These are phyloP conservation scores for Drosophila ochracea DNA, from an alignment of 2,888 invertebrate species.

Conservation along the genomic window DNA sequence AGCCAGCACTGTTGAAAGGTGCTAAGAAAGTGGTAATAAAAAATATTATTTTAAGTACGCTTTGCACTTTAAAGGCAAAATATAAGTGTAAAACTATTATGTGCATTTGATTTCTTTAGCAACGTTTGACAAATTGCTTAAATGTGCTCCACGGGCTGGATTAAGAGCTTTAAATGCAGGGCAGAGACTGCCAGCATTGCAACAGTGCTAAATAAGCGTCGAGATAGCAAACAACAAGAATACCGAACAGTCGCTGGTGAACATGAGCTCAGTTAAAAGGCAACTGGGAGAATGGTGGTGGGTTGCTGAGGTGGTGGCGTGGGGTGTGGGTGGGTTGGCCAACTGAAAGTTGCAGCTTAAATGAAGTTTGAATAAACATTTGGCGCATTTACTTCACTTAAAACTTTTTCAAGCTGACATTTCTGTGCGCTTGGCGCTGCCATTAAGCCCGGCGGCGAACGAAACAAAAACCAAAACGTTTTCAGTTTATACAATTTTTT, in stretches of 20 bases:
- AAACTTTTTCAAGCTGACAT: slow-evolving; percentile 73
- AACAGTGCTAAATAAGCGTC: slow-evolving; percentile 49
- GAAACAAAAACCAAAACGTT: slow-evolving; percentile 58
- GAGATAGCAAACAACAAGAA: slow-evolving; percentile 16
- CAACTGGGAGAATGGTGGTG: slow-evolving; percentile 33
- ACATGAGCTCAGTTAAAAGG: slow-evolving; percentile 75
- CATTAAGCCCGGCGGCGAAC: slow-evolving; percentile 60
- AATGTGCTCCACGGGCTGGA: slow-evolving; percentile 47
- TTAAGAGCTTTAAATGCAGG: slow-evolving; percentile 67
- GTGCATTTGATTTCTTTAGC: neutral
- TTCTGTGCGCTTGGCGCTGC: slow-evolving; percentile 46
- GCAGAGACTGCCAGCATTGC: slow-evolving; percentile 52
- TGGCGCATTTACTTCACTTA: slow-evolving; percentile 81
- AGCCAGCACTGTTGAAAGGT: neutral
- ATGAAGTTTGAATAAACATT: slow-evolving; percentile 82
- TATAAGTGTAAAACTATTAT: neutral
- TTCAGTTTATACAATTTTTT: slow-evolving; percentile 31
- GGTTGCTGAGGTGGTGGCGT: neutral
- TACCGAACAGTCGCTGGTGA: slow-evolving; percentile 52
- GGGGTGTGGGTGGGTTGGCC: neutral
- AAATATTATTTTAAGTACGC: neutral
- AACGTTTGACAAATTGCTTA: slow-evolving; percentile 48
- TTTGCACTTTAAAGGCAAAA: neutral
- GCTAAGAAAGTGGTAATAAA: neutral
- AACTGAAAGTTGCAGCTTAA: slow-evolving; percentile 69